Base-by-base conservation (phyloP, 2,113 vertebrate species). In the Phyllostomus hastatus region DNA sequence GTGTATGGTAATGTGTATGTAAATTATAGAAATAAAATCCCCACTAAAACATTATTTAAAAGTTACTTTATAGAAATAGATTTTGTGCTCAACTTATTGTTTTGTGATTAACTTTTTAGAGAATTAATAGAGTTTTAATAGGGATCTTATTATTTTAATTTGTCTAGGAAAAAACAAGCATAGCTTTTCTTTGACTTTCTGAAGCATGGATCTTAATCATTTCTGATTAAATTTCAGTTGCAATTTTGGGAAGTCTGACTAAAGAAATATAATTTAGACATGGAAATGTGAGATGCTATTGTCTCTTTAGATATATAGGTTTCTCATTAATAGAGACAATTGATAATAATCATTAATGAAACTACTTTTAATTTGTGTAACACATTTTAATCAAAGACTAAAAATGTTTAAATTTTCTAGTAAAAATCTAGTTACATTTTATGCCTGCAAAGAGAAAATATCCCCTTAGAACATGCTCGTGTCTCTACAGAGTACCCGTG, bases 11-110 rank as follows among this genome's bases (percentile, higher is more conserved):
- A 85, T 90, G 46, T 79, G 17, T 85, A 1, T 88, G 43, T 92
- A 95, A 97, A 86, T 95, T 88, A 46, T 41, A 15, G 95, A 92
- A 90, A 78, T 94, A 82, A 95, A 97, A 95, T 82, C 33, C 14
- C 24, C n/a, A 90, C 78, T 89, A 76, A 95, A 93, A 46, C 14
- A 88, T 41, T 22, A 10, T 52, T 90, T 64, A 43, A 93, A 90
- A 79, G 35, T 96, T 88, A 67, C 19, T 84, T 0, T 48, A 22
- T 11, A 61, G 26, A 94, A 79, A 87, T 76, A 75, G 10, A 86
- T 5, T 67, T 84, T 87, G 35, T 76, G 14, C 17, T 28, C 10
- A 73, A 52, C 0, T 67, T 91, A 54, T 54, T 93, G 79, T 90
- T 79, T 96, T 14, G 22, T 11, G 3, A 78, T 91, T 90, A 92